Conservation (phyloP, 2,797 vertebrate species). For the Leuciscus waleckii region DNA sequence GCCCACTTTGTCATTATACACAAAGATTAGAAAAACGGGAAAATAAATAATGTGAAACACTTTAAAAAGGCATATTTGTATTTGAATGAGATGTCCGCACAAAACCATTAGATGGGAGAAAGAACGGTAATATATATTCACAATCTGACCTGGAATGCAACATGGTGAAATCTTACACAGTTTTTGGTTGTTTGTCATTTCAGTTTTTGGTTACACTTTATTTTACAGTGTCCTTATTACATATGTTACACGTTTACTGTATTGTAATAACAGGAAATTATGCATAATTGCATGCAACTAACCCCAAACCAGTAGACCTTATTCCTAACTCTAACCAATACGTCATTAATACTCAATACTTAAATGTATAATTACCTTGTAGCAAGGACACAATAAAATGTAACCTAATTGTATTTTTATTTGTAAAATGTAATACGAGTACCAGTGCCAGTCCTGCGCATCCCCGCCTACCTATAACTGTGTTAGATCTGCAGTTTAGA, state of each 20-base stretch:
- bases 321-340: neutral
- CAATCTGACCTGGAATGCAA: slow-evolving; percentile 47
- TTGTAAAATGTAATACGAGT: neutral
- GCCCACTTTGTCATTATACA: slow-evolving; percentile 50
- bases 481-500: neutral
- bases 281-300: neutral
- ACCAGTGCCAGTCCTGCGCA: no score
- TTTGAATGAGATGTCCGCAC: neutral
- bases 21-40: slow-evolving; percentile 18
- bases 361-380: neutral
- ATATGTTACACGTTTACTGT: neutral
- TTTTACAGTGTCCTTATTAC: neutral
- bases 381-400: neutral
- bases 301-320: neutral
- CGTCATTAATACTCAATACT: neutral
- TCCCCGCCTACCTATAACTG: no score
- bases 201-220: neutral
- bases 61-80: neutral
- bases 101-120: neutral
- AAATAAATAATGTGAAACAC: slow-evolving; percentile 6
- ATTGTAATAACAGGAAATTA: neutral
- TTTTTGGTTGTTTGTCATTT: neutral
- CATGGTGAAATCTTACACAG: neutral
- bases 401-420: neutral
- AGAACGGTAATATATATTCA: slow-evolving; percentile 23